phyloP scores from a whole-genome alignment of 2,797 vertebrate species.

The Halcyon badia region DNA sequence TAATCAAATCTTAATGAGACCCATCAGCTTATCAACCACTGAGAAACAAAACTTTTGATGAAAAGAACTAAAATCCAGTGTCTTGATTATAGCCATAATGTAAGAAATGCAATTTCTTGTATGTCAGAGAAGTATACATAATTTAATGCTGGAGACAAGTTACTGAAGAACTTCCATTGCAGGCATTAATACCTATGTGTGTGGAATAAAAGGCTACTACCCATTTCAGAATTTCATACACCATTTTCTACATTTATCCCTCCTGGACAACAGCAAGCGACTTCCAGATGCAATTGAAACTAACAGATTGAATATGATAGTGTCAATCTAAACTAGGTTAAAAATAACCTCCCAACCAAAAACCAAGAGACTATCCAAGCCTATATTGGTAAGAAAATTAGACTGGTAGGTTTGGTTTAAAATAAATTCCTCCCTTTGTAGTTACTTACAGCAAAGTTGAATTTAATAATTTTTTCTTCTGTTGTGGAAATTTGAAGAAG shows the following conservation, averaged over 20 bases:
- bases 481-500: not conserved
- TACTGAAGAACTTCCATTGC: not conserved
- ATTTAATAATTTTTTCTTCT: not conserved
- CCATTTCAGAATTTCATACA: conserved; percentile 45
- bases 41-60: conserved; percentile 1
- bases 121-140: not conserved
- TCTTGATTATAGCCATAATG: not conserved
- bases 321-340: not conserved
- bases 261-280: not conserved
- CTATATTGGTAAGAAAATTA: not conserved
- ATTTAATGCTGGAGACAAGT: not conserved
- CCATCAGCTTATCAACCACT: not conserved
- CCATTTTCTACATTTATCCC: conserved; percentile 57
- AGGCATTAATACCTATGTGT: conserved; percentile 28
- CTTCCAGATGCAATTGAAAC: conserved; percentile 38
- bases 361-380: not conserved
- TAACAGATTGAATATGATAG: conserved; percentile 42
- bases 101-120: not conserved
- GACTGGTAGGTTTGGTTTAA: not conserved
- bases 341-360: not conserved
- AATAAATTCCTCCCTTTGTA: not conserved
- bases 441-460: not conserved
- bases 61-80: not conserved
- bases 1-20: not conserved
- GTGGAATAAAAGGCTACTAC: conserved; percentile 26